These are phyloP conservation scores for Drosophila quinaria DNA, from an alignment of 2,888 invertebrate species.

Conservation along the genomic window DNA sequence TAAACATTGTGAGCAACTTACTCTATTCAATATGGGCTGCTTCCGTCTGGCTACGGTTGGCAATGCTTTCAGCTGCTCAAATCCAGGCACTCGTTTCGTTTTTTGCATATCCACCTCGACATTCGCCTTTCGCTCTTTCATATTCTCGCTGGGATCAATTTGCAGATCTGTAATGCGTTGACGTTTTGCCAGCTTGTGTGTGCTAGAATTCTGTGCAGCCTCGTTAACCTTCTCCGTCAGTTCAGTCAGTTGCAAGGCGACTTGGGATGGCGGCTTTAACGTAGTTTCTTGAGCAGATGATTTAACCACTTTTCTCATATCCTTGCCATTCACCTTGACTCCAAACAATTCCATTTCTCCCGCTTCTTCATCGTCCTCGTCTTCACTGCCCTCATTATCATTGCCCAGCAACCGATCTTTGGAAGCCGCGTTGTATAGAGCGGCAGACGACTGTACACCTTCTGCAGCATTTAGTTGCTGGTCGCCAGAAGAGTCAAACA, in stretches of 20 bases:
- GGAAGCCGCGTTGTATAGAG: slow-evolving; percentile 30
- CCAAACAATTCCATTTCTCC: slow-evolving; percentile 74
- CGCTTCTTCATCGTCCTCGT: slow-evolving; percentile 48
- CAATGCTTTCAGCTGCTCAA: slow-evolving; percentile 87
- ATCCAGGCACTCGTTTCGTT: slow-evolving; percentile 84
- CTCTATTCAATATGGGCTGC: slow-evolving; percentile 85
- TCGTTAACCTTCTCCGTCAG: slow-evolving; percentile 61
- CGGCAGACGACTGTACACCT: not conserved
- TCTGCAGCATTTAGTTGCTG: slow-evolving; percentile 62
- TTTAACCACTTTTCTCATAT: slow-evolving; percentile 66
- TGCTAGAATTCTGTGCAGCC: slow-evolving; percentile 54
- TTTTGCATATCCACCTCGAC: slow-evolving; percentile 65
- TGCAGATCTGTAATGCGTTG: slow-evolving; percentile 48
- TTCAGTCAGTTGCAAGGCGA: slow-evolving; percentile 56
- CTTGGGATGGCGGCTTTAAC: slow-evolving; percentile 43
- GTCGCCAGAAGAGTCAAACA: slow-evolving; percentile 81
- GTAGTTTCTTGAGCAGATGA: slow-evolving; percentile 57
- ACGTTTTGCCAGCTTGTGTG: slow-evolving; percentile 37
- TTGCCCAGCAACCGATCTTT: slow-evolving; percentile 13
- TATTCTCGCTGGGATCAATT: slow-evolving; percentile 34
- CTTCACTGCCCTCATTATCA: slow-evolving; percentile 28
- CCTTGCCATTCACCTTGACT: slow-evolving; percentile 44
- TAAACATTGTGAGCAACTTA: slow-evolving; percentile 53
- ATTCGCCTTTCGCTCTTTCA: slow-evolving; percentile 47
- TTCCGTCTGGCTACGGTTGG: slow-evolving; percentile 85